Base-by-base conservation (phyloP, 2,797 vertebrate genomes). In the Oreortyx pictus region DNA sequence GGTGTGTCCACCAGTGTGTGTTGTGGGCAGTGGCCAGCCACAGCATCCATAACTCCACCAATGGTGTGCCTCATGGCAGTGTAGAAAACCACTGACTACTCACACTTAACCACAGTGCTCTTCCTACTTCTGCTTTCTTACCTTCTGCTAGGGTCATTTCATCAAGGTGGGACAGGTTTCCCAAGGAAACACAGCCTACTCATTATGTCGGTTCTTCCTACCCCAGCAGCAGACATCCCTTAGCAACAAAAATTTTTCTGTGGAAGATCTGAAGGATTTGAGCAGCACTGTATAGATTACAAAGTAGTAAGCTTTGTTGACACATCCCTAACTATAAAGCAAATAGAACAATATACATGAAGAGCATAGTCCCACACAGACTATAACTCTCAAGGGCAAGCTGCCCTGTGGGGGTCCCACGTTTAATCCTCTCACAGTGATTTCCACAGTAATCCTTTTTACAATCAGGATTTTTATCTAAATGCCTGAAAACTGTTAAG, bases 401-500 rank as follows among this genome's bases (percentile, higher is more conserved):
- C 66, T 81, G 82, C 86, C 70, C 57, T 37, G 84, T 3, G 2
- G 92, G 89, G 62, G 74, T 62, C 89, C 84, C 44, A 29, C 23
- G 49, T 86, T 90, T 94, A 96, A 96, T 93, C 93, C 75, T 83
- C 79, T 93, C 92, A 47, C 27, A 85, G 86, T 5, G 62, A 91
- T 79, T 94, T 90, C 59, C 17, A 25, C 86, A 52, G 27, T 92
- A 96, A 96, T 87, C 90, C 92, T 92, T 62, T 93, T 94, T 87
- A 78, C 70, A 88, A 94, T 94, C 82, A 35, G 88, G 66, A 87
- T 82, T 95, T 93, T 93, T 68, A 94, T 91, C 87, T 91, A 88
- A 94, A 88, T 56, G 66, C 62, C 76, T 77, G 68, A 87, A 95
- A 94, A 89, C 76, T 75, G 82, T 90, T 76, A 93, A 72, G 89